Base-by-base conservation (phyloP, 2,888 invertebrate genomes). In the Heliconius aoede region DNA sequence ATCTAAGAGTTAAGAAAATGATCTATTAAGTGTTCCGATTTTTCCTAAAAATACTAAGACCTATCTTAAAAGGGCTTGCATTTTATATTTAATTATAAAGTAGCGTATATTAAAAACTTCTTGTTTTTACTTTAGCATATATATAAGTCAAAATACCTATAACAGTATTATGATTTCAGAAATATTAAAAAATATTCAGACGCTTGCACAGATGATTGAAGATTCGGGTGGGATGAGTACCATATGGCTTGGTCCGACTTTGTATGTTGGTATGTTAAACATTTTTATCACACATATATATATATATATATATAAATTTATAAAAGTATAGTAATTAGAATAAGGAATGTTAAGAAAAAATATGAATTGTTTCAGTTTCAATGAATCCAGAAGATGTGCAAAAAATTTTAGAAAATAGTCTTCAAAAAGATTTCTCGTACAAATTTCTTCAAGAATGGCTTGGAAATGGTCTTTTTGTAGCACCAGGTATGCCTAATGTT, bases 381-480 rank as follows among this genome's bases (percentile, higher is more conserved):
- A 79, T 87, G 32, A 86, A 91, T 77, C 90, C 91, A 11, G 88
- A 89, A 18, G 92, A 92, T 65, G 86, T 90, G 4, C 91, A 92
- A 80, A 89, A 85, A 76, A 87, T 92, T 46, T 80, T 93, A 68
- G 91, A 91, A 73, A 89, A 86, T 64, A 90, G 90, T 51, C 84
- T 92, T n/a, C 86, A 91, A 80, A 93, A 92, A 79, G 92, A 91
- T 81, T 83, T 80, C 7, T 86, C 89, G 0, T 93, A 93, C 61
- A 90, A 86, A 80, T 92, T 92, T 79, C 83, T 92, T 24, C 85
- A 76, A 79, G 79, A 82, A 11, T 92, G 92, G 92, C 80, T 93
- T 11, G 93, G 93, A 61, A 89, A 92, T 75, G 93, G 93, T 51
- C 85, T 93, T 1, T 91, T 92, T 79, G 89, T 91, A 7, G 91